Conservation (phyloP, 2,797 vertebrate species). For the Phataginus tetradactyla region DNA sequence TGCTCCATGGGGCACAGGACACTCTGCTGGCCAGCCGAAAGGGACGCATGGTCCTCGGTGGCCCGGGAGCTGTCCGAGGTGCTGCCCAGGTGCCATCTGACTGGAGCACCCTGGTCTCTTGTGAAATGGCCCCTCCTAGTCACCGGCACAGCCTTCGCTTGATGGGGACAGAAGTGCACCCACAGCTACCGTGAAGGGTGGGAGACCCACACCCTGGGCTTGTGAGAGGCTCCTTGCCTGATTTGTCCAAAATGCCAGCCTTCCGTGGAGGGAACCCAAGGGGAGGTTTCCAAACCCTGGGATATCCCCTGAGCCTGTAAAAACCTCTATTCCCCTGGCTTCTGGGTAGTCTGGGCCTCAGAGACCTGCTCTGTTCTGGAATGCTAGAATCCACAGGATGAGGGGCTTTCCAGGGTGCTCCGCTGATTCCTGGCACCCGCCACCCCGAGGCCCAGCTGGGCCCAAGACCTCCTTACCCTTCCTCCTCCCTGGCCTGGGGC, state of each 20-base stretch:
- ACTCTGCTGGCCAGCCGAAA: background rate
- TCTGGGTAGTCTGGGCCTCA: background rate
- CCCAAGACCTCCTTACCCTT: background rate
- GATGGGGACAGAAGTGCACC: background rate
- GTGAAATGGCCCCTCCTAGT: background rate
- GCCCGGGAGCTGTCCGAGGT: background rate
- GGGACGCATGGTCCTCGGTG: background rate
- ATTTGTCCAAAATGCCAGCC: background rate
- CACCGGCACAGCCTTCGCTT: background rate
- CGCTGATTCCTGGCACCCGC: background rate
- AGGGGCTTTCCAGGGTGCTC: too few species aligned
- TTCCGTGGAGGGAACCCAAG: background rate
- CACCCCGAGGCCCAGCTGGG: background rate
- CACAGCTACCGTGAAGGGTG: background rate
- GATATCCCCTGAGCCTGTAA: background rate
- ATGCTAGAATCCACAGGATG: background rate
- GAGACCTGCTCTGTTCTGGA: too few species aligned
- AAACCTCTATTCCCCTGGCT: background rate
- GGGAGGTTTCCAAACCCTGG: background rate
- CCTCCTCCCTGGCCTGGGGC: background rate
- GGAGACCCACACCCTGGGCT: background rate
- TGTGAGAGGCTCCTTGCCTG: background rate
- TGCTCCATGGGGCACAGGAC: fast-evolving
- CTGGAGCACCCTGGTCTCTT: background rate
- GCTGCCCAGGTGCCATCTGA: background rate